These are phyloP conservation scores for Stenurella melanura DNA, from an alignment of 2,888 invertebrate genomes.

Conservation along the genomic window DNA sequence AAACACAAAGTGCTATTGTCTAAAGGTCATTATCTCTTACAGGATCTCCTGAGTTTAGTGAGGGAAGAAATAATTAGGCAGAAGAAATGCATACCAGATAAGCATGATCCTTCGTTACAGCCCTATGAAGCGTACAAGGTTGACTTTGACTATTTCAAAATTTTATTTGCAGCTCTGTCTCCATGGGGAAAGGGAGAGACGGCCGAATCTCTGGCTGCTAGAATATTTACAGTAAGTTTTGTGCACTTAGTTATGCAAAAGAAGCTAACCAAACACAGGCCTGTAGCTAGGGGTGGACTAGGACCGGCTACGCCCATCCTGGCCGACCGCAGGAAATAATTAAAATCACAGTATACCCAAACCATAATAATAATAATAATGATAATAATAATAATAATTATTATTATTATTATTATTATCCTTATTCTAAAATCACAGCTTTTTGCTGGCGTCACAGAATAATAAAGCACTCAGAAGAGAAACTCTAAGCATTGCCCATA, in stretches of 20 bases:
- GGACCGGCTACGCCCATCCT: no score
- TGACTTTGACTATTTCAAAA: slow-evolving; percentile 93
- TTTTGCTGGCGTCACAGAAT: no score
- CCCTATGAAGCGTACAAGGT: slow-evolving; percentile 91
- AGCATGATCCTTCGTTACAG: slow-evolving; percentile 84
- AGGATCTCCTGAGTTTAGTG: slow-evolving; percentile 72
- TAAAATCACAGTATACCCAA: no score
- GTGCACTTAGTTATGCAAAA: neutral
- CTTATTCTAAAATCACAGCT: no score
- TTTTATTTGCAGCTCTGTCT: slow-evolving; percentile 88
- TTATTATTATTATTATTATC: no score
- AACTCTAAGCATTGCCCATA: no score
- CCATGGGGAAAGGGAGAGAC: slow-evolving; percentile 93
- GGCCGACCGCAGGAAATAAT: no score
- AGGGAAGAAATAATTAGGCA: slow-evolving; percentile 87
- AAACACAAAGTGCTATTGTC: no score
- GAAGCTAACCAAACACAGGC: neutral
- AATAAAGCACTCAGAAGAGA: no score
- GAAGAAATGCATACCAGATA: slow-evolving; percentile 77
- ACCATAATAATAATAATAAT: no score
- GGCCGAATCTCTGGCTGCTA: slow-evolving; percentile 87
- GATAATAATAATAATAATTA: no score
- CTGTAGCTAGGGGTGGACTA: no score
- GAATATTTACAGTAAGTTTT: slow-evolving; percentile 88
- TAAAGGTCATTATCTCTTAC: slow-evolving; percentile 46